Evolutionary conservation across 2,888 invertebrate genomes (phyloP), one percentile per base, ranked within the genome.

Genomic region (Metellina segmentata): DNA sequence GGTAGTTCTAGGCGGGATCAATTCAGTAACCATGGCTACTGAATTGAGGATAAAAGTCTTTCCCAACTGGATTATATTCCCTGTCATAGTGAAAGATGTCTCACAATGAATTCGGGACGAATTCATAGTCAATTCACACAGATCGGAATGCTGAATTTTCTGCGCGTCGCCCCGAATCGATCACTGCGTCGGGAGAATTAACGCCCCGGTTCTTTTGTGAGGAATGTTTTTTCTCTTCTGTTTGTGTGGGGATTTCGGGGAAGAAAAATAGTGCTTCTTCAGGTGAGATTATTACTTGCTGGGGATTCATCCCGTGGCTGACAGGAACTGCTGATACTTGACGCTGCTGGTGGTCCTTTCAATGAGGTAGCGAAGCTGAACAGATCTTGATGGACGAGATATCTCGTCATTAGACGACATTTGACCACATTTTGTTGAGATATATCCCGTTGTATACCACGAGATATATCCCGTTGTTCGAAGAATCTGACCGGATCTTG

Each of bases 21-120:
- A 86, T 86, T 86, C 61, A 69, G 85, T 86, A 69, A 78, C 85
- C 85, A 78, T 86, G 85, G 85, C 19, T 78, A 86, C 85, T 77
- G 78, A 78, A 86, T 78, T 77, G 70, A 69, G 85, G 69, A 86
- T 78, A 86, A 86, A 78, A 86, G 85, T 71, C 69, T 77, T 86
- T 85, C 52, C 53, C 7, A 74, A 34, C 85, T 49, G 19, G 77
- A 86, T 86, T 86, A 86, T 86, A 86, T 72, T 78, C 51, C 69
- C 85, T 78, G 78, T 86, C 85, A 86, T 69, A 78, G 85, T 86
- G 85, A 86, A 86, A 78, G 78, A 79, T 78, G 86, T 87, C 86
- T 79, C 86, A 87, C 70, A 87, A 87, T 87, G 86, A 78, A 85
- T 77, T 77, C 70, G 19, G 51, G 78, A 51, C 77, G 52, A 79